Base-by-base conservation (phyloP, 2,888 invertebrate genomes). In the Glyphotaelius pellucidus region DNA sequence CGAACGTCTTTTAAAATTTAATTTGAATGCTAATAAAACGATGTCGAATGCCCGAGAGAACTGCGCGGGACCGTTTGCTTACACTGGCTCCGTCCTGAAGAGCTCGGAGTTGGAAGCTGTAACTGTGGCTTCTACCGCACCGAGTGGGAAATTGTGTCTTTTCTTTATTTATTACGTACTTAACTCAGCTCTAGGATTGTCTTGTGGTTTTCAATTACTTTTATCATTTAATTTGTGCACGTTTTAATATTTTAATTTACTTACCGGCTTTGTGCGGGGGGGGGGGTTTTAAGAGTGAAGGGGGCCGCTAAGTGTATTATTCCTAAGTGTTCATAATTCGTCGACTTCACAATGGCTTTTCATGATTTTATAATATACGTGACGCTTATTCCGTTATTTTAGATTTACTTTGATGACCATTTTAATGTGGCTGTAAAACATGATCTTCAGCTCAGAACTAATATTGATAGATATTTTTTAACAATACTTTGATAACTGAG, bases 21-120 rank as follows among this genome's bases (percentile, higher is more conserved):
- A 92, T 92, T 92, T 92, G 92, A 92, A 92, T 92, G 87, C 90
- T 92, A 92, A 92, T 92, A 92, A 92, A 92, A 88, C 92, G 92
- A 89, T 90, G 92, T 92, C 90, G 92, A 88, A 91, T 89, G 4
- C 91, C 79, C 91, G 7, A 38, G 89, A 83, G 91, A 32, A 14
- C 30, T 38, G 80, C 12, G 25, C 87, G 80, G 87, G 79, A 38
- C 52, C 19, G 87, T 42, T 42, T 79, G 87, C 86, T 83, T 83
- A 91, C 90, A 35, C 31, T 52, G 52, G 86, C 83, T 32, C 35
- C 7, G 30, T n/a, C 47, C 15, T 83, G 32, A 19, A 83, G 83
- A 7, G 52, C 19, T 19, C 15, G n/a, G 9, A 67, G 67, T n/a
- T 81, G 32, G 81, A 12, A 15, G 31, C 47, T 47, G 47, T 47